A percentile compares a stretch with the other conserved stretches of the same genome.
Evolutionary conservation across 2,113 vertebrate genomes (phyloP).

Genomic region (Indri indri): DNA sequence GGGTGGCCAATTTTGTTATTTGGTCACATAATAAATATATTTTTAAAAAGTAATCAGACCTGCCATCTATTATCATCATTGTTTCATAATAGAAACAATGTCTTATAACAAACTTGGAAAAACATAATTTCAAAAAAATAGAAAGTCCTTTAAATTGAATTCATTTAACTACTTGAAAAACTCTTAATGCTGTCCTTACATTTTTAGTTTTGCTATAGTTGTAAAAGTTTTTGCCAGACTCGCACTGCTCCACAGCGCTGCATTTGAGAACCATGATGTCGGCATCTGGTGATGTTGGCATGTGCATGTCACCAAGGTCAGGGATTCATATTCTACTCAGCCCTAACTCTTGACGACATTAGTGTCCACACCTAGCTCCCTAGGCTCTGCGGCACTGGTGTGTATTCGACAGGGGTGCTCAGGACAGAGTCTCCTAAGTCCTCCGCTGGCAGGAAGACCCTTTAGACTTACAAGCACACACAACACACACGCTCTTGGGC

Average conservation of each 20-base stretch:
- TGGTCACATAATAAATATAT: not conserved
- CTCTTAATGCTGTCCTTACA: not conserved
- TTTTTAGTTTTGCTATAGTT: not conserved
- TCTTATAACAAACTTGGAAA: not conserved
- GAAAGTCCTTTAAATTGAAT: not conserved
- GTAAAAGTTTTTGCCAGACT: not conserved
- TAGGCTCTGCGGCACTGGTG: accelerated
- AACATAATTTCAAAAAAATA: not conserved
- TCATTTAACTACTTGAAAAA: not conserved
- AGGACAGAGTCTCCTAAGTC: not conserved
- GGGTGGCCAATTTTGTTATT: not conserved
- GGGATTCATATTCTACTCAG: not conserved
- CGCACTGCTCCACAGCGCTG: not conserved
- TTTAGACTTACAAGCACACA: accelerated
- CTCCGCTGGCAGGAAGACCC: not conserved
- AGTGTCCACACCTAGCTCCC: not conserved
- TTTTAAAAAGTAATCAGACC: not conserved
- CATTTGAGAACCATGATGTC: not conserved
- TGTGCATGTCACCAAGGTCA: not conserved
- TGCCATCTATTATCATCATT: not conserved
- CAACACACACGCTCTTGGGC: accelerated
- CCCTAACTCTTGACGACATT: not conserved
- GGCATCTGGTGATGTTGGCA: not conserved
- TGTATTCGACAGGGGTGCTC: not conserved
- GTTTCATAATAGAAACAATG: not conserved